Conservation (phyloP, 2,888 invertebrate genomes). For the Melitaea athalia region DNA sequence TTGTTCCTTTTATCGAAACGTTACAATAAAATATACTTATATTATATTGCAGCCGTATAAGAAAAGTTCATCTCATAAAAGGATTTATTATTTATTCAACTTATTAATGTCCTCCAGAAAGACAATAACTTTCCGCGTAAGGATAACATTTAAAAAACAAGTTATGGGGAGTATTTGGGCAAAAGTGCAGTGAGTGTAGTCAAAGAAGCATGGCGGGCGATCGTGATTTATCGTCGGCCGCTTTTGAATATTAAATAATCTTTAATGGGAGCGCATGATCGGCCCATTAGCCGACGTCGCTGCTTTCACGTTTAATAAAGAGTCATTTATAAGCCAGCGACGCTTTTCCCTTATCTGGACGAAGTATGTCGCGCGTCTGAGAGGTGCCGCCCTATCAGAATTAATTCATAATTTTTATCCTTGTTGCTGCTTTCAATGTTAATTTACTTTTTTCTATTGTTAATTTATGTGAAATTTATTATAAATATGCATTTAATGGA, state of each 20-base stretch:
- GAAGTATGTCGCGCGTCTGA: slow-evolving; percentile 78
- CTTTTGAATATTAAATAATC: slow-evolving; percentile 83
- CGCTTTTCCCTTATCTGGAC: slow-evolving; percentile 80
- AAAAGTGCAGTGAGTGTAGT: slow-evolving; percentile 78
- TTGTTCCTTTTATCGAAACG: neutral
- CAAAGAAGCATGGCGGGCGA: slow-evolving; percentile 76
- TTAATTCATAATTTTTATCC: slow-evolving; percentile 81
- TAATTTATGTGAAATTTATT: slow-evolving; percentile 23
- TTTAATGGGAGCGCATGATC: slow-evolving; percentile 83
- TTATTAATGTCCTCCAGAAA: slow-evolving; percentile 30
- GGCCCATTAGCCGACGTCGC: slow-evolving; percentile 81
- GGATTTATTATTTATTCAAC: slow-evolving; percentile 7
- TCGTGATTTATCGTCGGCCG: slow-evolving; percentile 79
- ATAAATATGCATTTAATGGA: slow-evolving; percentile 1
- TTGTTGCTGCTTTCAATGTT: slow-evolving; percentile 44
- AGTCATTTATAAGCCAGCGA: slow-evolving; percentile 81
- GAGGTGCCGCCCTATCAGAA: slow-evolving; percentile 80
- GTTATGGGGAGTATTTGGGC: slow-evolving; percentile 54
- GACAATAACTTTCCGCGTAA: slow-evolving; percentile 22
- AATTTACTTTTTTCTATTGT: slow-evolving; percentile 27
- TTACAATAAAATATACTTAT: slow-evolving; percentile 1
- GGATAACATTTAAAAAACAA: slow-evolving; percentile 55
- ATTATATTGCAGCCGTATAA: slow-evolving; percentile 1
- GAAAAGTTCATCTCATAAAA: slow-evolving; percentile 6
- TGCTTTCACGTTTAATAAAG: slow-evolving; percentile 83